Base-by-base conservation (phyloP, 2,797 vertebrate genomes). In the Intellagama lesueurii region DNA sequence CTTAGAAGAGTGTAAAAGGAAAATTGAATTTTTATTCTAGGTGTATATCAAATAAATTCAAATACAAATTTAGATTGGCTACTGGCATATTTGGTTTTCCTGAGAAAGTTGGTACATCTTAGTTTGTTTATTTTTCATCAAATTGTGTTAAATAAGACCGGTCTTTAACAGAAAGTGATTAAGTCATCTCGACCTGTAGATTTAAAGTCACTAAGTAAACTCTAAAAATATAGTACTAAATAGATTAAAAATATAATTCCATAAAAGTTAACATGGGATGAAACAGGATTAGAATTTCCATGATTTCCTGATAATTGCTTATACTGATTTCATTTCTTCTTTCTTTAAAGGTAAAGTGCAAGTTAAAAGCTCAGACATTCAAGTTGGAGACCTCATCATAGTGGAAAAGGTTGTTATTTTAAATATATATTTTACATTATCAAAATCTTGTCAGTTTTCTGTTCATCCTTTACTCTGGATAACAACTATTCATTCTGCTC, bases 281-380 rank as follows among this genome's bases (percentile, higher is more conserved):
- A 91, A 85, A 87, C 86, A 89, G 89, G 89, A 92, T 91, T 30
- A 72, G 40, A 94, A 72, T 70, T 93, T 75, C 83, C 93, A 69
- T 94, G 81, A 76, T 93, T 35, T 90, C 47, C 86, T 91, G 0
- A 83, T 93, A 64, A 93, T 92, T 94, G 81, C 89, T 77, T 92
- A 84, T 90, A 80, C 93, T 97, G 90, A 96, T 93, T 95, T 47
- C 78, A 70, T 97, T 93, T 66, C 94, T 94, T 88, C 93, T 93
- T 91, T 91, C 64, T 92, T 96, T 96, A 85, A 96, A 98, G 97
- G 97, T 96, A 99, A 99, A 98, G 97, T 98, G 90, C 98, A 98
- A 96, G 98, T 99, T 93, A 98, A 99, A 97, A 99, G 99, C 97
- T 99, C 98, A 93, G 99, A 99, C 97, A 99, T 99, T 92, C 98